Evolutionary conservation across 2,888 invertebrate species (phyloP).

Genomic region (Dryocosmus kuriphilus): DNA sequence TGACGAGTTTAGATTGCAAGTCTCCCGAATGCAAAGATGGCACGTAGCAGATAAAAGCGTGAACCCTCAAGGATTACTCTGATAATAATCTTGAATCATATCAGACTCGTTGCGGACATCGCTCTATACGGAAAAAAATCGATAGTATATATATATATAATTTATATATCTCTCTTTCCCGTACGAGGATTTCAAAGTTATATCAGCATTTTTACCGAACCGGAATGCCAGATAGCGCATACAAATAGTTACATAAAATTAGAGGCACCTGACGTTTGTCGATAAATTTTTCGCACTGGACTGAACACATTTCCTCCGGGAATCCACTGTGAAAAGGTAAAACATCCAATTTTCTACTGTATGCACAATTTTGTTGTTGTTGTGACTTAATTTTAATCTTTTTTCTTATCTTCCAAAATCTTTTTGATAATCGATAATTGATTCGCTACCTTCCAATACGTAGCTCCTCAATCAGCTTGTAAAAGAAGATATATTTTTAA

Average conservation of each 20-base stretch:
- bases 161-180: neutral
- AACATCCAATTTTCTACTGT: slow-evolving; percentile 4
- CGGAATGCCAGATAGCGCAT: slow-evolving; percentile 55
- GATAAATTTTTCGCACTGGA: slow-evolving; percentile 34
- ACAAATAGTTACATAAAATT: slow-evolving; percentile 44
- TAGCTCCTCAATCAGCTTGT: neutral
- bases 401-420: neutral
- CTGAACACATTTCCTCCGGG: neutral
- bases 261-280: slow-evolving; percentile 23
- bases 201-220: neutral
- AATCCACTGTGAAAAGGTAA: neutral
- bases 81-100: slow-evolving; percentile 33
- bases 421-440: neutral
- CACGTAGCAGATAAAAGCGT: slow-evolving; percentile 37
- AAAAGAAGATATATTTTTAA: neutral
- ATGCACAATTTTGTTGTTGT: neutral
- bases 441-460: neutral
- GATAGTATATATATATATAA: neutral
- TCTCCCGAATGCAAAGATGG: slow-evolving; percentile 13
- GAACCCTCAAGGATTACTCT: slow-evolving; percentile 15
- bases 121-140: neutral
- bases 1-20: slow-evolving; percentile 34
- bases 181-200: slow-evolving; percentile 15
- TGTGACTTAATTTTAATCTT: neutral
- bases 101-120: neutral